Base-by-base conservation (phyloP, 2,797 vertebrate species). In the Poeciliopsis turneri region DNA sequence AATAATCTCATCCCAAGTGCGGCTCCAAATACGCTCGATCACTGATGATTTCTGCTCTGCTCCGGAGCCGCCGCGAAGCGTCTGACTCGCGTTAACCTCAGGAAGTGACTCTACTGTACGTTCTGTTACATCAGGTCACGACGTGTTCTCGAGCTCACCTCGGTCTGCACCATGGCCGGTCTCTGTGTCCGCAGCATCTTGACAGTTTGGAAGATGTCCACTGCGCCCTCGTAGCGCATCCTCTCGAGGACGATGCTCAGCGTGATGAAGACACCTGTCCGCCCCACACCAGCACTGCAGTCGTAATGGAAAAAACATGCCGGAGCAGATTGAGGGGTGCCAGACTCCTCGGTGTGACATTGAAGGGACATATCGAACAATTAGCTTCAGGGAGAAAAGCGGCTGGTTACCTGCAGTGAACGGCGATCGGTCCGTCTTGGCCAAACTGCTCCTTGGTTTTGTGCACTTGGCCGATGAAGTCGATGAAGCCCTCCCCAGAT, bases 381-480 rank as follows among this genome's bases (percentile, higher is more conserved):
- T 23, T 2, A 33, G n/a, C 18, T 33, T 13, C 11, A 20, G 2
- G 45, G 10, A 33, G 53, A 41, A 68, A 5, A 25, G 39, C 36
- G 11, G 36, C 20, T 11, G 64, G 82, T 78, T n/a, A 99, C 98
- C 98, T 99, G 97, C 98, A 99, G 94, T 99, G 98, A 87, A 99
- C 98, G 9, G 96, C 95, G 95, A 99, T 99, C 77, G 98, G 98
- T 41, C 98, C 98, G 0, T 99, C 98, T 92, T 99, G 98, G 79
- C 98, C 98, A 30, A 99, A 99, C 96, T 99, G 98, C 88, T 99
- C 98, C 96, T 99, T 99, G 88, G 98, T 99, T 95, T 99, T 99
- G 87, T 99, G 98, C 75, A 99, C 98, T 88, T 99, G 98, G 28
- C 98, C 98, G 1, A 99, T 99, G 93, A 99, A 99, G 88, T 99